Evolutionary conservation across 1,140 invertebrate species (phyloP).

Genomic region (Lethrus apterus): DNA sequence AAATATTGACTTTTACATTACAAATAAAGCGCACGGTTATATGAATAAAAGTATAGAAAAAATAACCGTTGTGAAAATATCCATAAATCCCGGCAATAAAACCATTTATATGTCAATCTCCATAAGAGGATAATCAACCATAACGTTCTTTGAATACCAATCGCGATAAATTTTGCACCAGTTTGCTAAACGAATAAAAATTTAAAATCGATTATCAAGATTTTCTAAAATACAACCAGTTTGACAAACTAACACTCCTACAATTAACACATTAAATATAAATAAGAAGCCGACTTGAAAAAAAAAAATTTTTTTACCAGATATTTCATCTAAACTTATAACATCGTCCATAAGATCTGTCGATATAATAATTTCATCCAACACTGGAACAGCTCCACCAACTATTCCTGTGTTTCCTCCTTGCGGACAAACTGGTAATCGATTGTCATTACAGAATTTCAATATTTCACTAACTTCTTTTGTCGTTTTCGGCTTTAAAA

Average conservation of each 20-base stretch:
- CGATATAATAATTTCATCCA: constrained; percentile 92
- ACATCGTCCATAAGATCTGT: constrained; percentile 83
- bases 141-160: too few species aligned
- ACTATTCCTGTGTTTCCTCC: constrained; percentile 92
- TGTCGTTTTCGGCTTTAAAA: constrained; percentile 77
- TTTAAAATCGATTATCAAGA: constrained; percentile 73
- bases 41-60: too few species aligned
- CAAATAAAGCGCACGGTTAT: too few species aligned
- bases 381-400: constrained; percentile 89
- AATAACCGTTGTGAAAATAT: too few species aligned
- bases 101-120: too few species aligned
- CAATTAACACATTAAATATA: constrained; percentile 8
- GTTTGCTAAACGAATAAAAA: too few species aligned
- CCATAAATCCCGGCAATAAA: too few species aligned
- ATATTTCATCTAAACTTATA: constrained; percentile 70
- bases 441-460: constrained; percentile 74
- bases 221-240: constrained; percentile 88
- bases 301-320: constrained; percentile 52
- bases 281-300: not conserved
- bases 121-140: too few species aligned
- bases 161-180: too few species aligned
- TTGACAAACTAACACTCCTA: constrained; percentile 80
- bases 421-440: constrained; percentile 88
- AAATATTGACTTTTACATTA: too few species aligned
- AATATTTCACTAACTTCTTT: constrained; percentile 84